These are phyloP conservation scores for Actinia tenebrosa DNA, from an alignment of 64 coral and sea anemone genomes.

Conservation along the genomic window DNA sequence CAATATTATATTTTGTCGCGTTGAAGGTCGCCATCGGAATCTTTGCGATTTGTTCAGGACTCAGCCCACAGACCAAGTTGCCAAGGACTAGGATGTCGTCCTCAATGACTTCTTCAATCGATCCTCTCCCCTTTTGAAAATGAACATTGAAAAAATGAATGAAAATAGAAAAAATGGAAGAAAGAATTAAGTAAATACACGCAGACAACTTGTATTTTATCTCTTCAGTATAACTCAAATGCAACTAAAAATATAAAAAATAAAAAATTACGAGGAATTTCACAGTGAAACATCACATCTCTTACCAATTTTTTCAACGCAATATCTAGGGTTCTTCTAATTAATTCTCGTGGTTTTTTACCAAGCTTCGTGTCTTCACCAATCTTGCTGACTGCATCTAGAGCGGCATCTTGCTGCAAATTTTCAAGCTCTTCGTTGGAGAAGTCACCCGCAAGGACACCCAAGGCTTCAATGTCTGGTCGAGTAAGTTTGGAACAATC, in stretches of 20 bases:
- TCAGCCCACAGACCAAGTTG: conserved; percentile 28
- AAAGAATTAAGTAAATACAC: neutral
- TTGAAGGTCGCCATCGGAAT: neutral
- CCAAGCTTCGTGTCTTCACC: conserved; percentile 1
- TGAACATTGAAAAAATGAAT: neutral
- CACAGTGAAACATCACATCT: neutral
- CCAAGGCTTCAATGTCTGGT: conserved; percentile 3
- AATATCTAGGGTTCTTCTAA: conserved; percentile 3
- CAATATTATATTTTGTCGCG: neutral
- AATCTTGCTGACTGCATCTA: conserved; percentile 38
- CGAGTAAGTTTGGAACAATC: conserved; percentile 19
- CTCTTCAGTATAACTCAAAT: too few relatives aligned
- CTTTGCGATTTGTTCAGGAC: neutral
- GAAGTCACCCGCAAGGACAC: conserved; percentile 17
- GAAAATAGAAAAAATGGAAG: too few relatives aligned
- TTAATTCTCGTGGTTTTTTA: conserved; percentile 17
- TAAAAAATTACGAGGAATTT: too few relatives aligned
- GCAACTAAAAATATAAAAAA: too few relatives aligned
- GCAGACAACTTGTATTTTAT: too few relatives aligned
- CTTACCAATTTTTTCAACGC: conserved; percentile 48
- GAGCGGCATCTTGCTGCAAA: conserved; percentile 1
- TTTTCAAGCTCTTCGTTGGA: conserved; percentile 3
- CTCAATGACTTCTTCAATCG: neutral
- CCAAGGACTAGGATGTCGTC: conserved; percentile 46
- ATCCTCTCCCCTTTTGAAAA: neutral